phyloP scores from a whole-genome alignment of 1,140 invertebrate genomes.

The Acromyrmex charruanus region DNA sequence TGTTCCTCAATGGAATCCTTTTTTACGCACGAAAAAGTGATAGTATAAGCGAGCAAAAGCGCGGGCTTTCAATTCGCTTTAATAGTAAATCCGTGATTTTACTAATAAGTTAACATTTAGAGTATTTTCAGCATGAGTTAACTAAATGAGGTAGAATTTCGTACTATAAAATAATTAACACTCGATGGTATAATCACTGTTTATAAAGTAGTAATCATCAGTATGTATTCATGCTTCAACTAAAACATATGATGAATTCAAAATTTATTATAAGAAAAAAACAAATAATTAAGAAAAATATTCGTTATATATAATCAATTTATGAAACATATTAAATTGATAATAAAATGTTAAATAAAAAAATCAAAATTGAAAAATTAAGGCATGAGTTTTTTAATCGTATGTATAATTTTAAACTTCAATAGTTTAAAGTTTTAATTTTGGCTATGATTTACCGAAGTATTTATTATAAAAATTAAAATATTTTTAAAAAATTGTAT shows the following conservation, averaged over 20 bases:
- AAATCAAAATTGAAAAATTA: background rate
- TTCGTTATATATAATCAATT: background rate
- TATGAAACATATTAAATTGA: background rate
- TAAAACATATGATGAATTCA: background rate
- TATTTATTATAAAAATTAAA: background rate
- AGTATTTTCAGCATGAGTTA: too few relatives aligned
- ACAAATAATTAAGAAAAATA: background rate
- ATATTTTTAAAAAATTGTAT: background rate
- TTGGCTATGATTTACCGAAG: background rate
- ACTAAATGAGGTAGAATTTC: constrained; percentile 1
- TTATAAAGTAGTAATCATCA: background rate
- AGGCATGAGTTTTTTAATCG: background rate
- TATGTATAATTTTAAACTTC: background rate
- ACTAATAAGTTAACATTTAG: constrained; percentile 23
- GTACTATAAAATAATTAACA: background rate
- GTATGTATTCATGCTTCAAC: background rate
- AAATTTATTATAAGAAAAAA: background rate
- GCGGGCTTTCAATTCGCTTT: constrained; percentile 33
- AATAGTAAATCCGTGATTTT: constrained; percentile 21
- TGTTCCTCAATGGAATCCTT: constrained; percentile 24
- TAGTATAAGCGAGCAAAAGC: background rate
- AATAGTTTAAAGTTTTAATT: background rate
- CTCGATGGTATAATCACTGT: background rate
- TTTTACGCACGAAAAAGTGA: background rate
- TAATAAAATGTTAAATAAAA: background rate